Percentiles rank a stretch among this genome's conserved stretches.
These are phyloP conservation scores for Thera obeliscata DNA, from an alignment of 2,888 invertebrate genomes.

Conservation along the genomic window DNA sequence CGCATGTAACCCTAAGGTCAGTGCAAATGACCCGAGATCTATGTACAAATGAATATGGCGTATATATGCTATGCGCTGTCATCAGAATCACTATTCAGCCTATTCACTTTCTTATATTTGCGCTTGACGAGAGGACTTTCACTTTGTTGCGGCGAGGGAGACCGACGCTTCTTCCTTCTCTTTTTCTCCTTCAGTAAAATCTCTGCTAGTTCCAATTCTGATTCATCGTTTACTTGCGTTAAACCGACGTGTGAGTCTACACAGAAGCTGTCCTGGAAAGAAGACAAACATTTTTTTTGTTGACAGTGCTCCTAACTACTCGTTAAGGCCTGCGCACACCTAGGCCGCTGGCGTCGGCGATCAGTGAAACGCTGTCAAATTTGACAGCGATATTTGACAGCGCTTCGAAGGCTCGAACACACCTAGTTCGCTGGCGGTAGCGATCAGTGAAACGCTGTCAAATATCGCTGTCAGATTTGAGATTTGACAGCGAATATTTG, in stretches of 20 bases:
- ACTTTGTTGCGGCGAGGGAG: slow-evolving; percentile 37
- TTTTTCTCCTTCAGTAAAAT: slow-evolving; percentile 73
- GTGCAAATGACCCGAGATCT: no score
- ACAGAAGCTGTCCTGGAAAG: slow-evolving; percentile 85
- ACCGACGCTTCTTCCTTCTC: slow-evolving; percentile 49
- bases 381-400: no score
- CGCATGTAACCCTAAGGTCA: no score
- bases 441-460: no score
- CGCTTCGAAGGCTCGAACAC: no score
- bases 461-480: no score
- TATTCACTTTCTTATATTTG: slow-evolving; percentile 57
- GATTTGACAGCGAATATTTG: no score
- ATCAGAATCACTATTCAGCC: slow-evolving; percentile 76
- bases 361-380: no score
- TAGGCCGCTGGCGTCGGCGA: no score
- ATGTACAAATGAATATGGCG: not conserved
- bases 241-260: slow-evolving; percentile 84
- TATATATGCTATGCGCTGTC: slow-evolving; percentile 55
- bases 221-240: slow-evolving; percentile 75
- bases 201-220: slow-evolving; percentile 87
- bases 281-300: not conserved
- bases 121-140: slow-evolving; percentile 67
- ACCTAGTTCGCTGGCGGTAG: no score
- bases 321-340: no score
- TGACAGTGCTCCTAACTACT: no score